These are phyloP conservation scores for Gila robusta DNA, from an alignment of 2,797 vertebrate genomes.

Conservation along the genomic window DNA sequence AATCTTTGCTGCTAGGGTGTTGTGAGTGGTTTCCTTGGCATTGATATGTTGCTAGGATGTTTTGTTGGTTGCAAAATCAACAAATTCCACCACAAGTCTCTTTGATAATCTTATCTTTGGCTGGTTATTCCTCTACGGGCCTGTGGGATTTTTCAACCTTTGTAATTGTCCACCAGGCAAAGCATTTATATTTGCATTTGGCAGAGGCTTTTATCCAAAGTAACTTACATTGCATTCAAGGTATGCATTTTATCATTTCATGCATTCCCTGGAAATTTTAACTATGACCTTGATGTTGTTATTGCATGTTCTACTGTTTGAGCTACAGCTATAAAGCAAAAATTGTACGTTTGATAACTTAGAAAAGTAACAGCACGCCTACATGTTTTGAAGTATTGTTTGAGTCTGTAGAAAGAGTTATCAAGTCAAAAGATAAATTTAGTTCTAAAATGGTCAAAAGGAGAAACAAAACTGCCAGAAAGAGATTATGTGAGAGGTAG, in stretches of 20 bases:
- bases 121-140: not conserved
- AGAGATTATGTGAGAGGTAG: not conserved
- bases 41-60: not conserved
- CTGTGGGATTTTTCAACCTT: not conserved
- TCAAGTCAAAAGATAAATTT: too few relatives aligned
- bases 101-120: not conserved
- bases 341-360: not conserved
- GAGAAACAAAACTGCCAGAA: not conserved
- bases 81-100: not conserved
- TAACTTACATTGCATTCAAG: not conserved
- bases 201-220: not conserved
- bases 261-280: not conserved
- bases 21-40: not conserved
- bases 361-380: not conserved
- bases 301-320: not conserved
- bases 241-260: not conserved
- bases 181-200: not conserved
- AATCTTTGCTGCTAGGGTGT: not conserved
- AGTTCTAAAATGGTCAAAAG: not conserved
- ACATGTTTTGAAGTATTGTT: not conserved
- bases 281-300: not conserved
- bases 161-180: not conserved
- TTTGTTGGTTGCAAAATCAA: not conserved
- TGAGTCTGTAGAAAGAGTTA: not conserved
- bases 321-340: not conserved